Percentiles rank a stretch among this genome's conserved stretches.
Evolutionary conservation across 2,797 vertebrate species (phyloP).

Genomic region (Miichthys miiuy): DNA sequence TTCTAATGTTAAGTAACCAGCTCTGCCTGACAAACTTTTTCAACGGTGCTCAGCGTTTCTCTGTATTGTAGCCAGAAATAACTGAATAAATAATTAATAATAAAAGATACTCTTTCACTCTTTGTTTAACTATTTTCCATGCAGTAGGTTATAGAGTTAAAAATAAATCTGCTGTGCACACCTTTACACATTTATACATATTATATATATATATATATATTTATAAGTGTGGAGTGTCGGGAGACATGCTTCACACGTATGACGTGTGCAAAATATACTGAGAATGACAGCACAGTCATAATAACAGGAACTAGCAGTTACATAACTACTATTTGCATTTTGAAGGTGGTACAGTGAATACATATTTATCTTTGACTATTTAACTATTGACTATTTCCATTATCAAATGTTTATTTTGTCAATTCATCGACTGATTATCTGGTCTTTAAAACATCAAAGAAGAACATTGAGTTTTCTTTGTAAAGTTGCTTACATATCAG

Average conservation of each 20-base stretch:
- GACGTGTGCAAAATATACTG: background rate
- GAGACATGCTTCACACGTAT: background rate
- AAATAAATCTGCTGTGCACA: slow-evolving; percentile 2
- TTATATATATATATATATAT: too few species aligned
- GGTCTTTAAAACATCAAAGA: background rate
- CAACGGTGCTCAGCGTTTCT: background rate
- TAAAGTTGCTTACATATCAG: background rate
- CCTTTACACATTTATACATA: background rate
- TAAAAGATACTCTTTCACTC: background rate
- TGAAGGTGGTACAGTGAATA: background rate
- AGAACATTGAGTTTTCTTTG: background rate
- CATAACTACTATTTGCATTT: background rate
- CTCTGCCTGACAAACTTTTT: slow-evolving; percentile 32
- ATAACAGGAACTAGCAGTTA: background rate
- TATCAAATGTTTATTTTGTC: background rate
- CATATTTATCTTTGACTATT: background rate
- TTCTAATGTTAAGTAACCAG: slow-evolving; percentile 39
- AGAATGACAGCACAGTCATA: background rate
- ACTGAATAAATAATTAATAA: background rate
- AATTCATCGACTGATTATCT: background rate
- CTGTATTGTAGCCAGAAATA: background rate
- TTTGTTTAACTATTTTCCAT: background rate
- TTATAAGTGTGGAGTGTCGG: background rate
- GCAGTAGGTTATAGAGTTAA: background rate
- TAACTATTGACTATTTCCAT: background rate